Base-by-base conservation (phyloP, 2,797 vertebrate genomes). In the Sandelia bainsii region DNA sequence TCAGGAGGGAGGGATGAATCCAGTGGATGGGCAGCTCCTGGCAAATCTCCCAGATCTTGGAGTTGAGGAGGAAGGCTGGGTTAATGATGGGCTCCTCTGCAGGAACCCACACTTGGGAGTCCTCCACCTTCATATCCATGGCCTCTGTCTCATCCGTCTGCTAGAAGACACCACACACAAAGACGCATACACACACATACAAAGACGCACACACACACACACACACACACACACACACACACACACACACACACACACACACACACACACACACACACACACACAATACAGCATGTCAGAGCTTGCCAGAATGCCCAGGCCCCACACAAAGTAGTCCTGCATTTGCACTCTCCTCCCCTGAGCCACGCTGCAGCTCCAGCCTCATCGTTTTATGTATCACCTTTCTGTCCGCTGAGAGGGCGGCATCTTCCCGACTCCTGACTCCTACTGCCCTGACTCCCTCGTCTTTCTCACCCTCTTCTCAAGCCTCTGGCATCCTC, bases 11-110 rank as follows among this genome's bases (percentile, higher is more conserved):
- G 40, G 97, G 96, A 79, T 96, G 95, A 78, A 99, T 98, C 98
- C 98, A 99, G 90, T 98, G 97, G 83, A 97, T 94, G 77, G 96
- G 97, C 82, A 97, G 91, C 1, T 97, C 96, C 86, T 95, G 94
- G 92, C 97, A 99, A 75, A 98, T 94, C 88, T 99, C 97, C 93
- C 96, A 96, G 87, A 99, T 98, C 91, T 95, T 97, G 86, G 98
- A 97, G 88, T 92, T 92, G 76, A 95, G 95, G 80, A 99, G 95
- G 92, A 99, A 99, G 59, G 95, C 95, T 62, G 92, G 93, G 89
- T 97, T 97, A 92, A 95, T 93, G 86, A 99, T 96, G 62, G 97
- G 96, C 75, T 97, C 95, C 91, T 97, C 95, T 4, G 94, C 95
- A 40, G 97, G 97, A 72, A 99, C 93, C 98, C 98, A 99, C 90